Base-by-base conservation (phyloP, 2,797 vertebrate genomes). In the Decapterus maruadsi region DNA sequence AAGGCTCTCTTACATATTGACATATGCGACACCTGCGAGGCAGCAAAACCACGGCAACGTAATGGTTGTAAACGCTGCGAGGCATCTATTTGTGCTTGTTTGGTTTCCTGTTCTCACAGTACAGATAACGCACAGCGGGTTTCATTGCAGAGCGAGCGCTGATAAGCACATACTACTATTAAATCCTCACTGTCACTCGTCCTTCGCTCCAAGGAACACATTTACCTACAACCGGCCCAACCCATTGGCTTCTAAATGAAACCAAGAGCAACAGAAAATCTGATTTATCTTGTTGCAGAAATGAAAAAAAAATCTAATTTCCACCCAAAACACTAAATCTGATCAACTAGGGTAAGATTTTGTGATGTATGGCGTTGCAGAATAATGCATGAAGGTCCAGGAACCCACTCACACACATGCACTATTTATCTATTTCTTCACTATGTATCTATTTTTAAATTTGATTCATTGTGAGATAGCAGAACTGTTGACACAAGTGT, bases 81-180 rank as follows among this genome's bases (percentile, higher is more conserved):
- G 26, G 26, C 26, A 26, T 2, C 17, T 14, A 72, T n/a, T 68
- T 40, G 38, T 26, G 26, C n/a, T 26, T 56, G 55, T 73, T 74
- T 62, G 56, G 68, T 50, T 91, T 90, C 88, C 85, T 86, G 84
- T 89, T 91, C 79, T 68, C 71, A 26, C 64, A 69, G 26, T 13
- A 16, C 60, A 86, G 72, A 64, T 34, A 34, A 34, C 50, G 12
- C 43, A 34, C 11, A 22, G 43, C 16, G 40, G 54, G 12, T 59
- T 17, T 17, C 26, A 53, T 46, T 17, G 19, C 20, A 58, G 19
- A 50, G 54, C 8, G 19, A 50, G 57, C 8, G 29, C 8, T 9
- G 22, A 40, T n/a, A 56, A 55, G 19, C 22, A 63, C n/a, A n/a
- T n/a, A n/a, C n/a, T n/a, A 19, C 7, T n/a, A 56, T 51, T 14